Conservation (phyloP, 2,888 invertebrate genomes). For the Pocota personata region DNA sequence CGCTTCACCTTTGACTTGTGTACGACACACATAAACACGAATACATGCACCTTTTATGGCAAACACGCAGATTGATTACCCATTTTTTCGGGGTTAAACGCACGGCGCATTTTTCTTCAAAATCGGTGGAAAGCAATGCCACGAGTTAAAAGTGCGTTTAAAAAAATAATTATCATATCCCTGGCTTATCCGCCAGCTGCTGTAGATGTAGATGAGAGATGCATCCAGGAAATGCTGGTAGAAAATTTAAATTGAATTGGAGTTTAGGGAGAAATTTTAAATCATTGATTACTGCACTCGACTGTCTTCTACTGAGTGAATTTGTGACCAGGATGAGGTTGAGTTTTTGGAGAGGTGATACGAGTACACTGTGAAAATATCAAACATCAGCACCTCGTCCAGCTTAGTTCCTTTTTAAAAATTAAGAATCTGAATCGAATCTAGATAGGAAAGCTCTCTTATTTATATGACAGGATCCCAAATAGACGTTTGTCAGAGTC, state of each 20-base stretch:
- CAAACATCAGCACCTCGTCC: no score
- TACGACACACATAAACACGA: constrained; percentile 5
- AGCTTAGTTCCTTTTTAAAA: no score
- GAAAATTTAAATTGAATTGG: constrained; percentile 17
- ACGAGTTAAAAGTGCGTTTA: constrained; percentile 69
- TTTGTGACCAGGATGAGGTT: not conserved
- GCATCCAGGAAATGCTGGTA: constrained; percentile 6
- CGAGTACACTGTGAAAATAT: not conserved
- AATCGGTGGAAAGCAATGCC: constrained; percentile 13
- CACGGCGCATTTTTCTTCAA: constrained; percentile 33
- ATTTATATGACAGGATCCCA: no score
- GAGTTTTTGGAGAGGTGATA: not conserved
- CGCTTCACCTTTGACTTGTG: constrained; percentile 67
- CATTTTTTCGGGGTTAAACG: constrained; percentile 50
- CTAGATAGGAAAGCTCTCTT: no score
- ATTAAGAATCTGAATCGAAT: no score
- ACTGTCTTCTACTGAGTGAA: not conserved
- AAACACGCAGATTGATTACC: constrained; percentile 67
- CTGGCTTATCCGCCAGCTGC: constrained; percentile 44
- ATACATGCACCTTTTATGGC: constrained; percentile 36
- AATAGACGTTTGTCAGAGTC: no score
- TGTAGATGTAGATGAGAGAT: constrained; percentile 31
- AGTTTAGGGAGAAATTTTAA: constrained; percentile 16
- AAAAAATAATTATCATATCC: constrained; percentile 59
- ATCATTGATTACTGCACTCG: not conserved